A percentile compares a stretch with the other conserved stretches of the same genome.
Conservation (phyloP, 2,113 vertebrate genomes). For the Dicentrarchus labrax region DNA sequence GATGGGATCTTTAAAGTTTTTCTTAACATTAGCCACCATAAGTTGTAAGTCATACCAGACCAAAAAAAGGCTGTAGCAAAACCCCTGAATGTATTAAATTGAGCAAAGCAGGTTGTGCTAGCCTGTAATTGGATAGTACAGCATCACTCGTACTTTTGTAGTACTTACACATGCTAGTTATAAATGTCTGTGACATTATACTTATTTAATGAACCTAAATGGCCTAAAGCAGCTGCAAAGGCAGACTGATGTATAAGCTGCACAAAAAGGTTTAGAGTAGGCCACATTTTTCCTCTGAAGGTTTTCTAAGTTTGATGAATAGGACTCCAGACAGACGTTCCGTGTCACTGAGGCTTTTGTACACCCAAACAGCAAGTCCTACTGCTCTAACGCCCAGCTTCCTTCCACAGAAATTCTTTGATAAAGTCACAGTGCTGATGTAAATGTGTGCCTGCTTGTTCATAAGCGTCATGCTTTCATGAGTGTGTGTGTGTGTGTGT, state of each 20-base stretch:
- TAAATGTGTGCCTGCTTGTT: constrained; percentile 19
- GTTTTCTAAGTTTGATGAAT: constrained; percentile 49
- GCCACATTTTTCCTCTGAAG: constrained; percentile 42
- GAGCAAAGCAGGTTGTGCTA: not conserved
- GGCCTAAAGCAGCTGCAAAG: constrained; percentile 45
- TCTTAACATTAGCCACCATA: not conserved
- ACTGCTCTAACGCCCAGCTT: not conserved
- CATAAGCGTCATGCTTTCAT: not conserved
- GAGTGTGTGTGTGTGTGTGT: not conserved
- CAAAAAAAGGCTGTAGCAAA: not conserved
- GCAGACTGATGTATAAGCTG: constrained; percentile 12
- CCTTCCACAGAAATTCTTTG: not conserved
- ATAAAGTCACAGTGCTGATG: constrained; percentile 17
- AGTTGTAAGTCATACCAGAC: not conserved
- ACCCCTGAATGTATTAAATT: not conserved
- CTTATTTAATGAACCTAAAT: constrained; percentile 43
- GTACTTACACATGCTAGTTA: constrained; percentile 12
- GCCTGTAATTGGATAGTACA: not conserved
- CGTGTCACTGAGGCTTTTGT: constrained; percentile 63
- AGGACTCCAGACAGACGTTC: constrained; percentile 57
- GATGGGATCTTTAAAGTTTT: no score
- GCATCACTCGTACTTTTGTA: not conserved
- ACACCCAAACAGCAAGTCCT: constrained; percentile 12
- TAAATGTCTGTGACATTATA: constrained; percentile 47
- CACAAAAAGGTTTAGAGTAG: constrained; percentile 31